phyloP scores from a whole-genome alignment of 2,113 vertebrate genomes.

The Lichenostomus cassidix region DNA sequence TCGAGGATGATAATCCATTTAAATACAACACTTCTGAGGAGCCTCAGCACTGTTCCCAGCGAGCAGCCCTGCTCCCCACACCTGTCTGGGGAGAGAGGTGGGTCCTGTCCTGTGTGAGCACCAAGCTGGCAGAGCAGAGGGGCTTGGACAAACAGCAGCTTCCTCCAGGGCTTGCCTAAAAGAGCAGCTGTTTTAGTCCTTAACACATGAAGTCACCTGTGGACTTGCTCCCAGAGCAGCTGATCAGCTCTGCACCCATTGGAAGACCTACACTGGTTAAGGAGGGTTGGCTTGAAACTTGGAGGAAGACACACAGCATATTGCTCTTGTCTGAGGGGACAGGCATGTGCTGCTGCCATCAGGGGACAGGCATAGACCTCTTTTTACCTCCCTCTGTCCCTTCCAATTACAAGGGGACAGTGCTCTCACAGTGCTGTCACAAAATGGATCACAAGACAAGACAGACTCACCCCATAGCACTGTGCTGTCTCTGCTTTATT shows the following conservation, averaged over 20 bases:
- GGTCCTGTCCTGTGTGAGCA: neutral
- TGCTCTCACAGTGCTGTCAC: fast-evolving
- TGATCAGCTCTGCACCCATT: neutral
- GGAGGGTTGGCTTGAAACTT: neutral
- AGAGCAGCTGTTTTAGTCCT: neutral
- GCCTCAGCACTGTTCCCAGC: neutral
- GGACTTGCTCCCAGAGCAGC: neutral
- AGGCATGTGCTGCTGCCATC: fast-evolving
- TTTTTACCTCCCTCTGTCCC: neutral
- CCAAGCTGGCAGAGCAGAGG: neutral
- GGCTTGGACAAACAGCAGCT: neutral
- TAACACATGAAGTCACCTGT: neutral
- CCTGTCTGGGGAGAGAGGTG: fast-evolving
- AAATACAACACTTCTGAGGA: neutral
- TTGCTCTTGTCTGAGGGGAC: neutral
- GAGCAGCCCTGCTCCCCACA: neutral
- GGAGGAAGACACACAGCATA: neutral
- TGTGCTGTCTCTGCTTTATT: neutral
- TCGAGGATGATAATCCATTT: neutral
- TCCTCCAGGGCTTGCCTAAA: neutral
- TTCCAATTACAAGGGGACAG: neutral
- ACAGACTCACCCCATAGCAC: neutral
- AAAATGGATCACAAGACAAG: neutral
- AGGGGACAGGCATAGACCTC: neutral
- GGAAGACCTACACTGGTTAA: neutral